A percentile compares a stretch with the other conserved stretches of the same genome.
Conservation (phyloP, 1,140 invertebrate genomes). For the Pseudomyrmex concolor region DNA sequence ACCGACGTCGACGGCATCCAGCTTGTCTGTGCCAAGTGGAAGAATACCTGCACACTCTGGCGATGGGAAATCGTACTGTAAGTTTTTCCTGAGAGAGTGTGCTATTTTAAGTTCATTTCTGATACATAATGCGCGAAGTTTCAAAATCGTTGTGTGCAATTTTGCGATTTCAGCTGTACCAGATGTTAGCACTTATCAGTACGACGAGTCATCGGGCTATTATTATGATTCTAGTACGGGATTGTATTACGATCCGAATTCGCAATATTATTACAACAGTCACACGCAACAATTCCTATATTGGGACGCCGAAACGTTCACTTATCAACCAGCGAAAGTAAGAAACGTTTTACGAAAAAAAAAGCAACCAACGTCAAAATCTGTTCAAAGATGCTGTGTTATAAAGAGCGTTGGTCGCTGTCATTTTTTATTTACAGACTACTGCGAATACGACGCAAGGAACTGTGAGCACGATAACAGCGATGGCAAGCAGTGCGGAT, state of each 20-base stretch:
- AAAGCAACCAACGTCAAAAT: slow-evolving; percentile 23
- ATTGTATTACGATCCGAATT: slow-evolving; percentile 97
- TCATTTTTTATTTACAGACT: slow-evolving; percentile 49
- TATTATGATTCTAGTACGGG: slow-evolving; percentile 97
- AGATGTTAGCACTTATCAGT: slow-evolving; percentile 96
- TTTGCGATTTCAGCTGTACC: slow-evolving; percentile 88
- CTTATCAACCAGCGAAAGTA: slow-evolving; percentile 90
- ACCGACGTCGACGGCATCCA: slow-evolving; percentile 84
- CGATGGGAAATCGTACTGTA: slow-evolving; percentile 89
- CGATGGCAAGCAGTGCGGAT: slow-evolving; percentile 56
- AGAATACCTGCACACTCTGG: slow-evolving; percentile 86
- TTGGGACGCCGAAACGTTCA: slow-evolving; percentile 94
- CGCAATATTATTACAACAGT: slow-evolving; percentile 97
- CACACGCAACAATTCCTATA: slow-evolving; percentile 96
- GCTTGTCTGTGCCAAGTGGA: slow-evolving; percentile 83
- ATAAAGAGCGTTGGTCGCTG: background rate
- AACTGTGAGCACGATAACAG: slow-evolving; percentile 79
- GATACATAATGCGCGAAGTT: background rate
- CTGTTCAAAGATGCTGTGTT: background rate
- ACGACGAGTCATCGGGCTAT: slow-evolving; percentile 97
- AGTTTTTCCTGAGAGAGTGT: slow-evolving; percentile 73
- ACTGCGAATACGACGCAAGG: slow-evolving; percentile 81
- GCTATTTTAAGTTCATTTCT: background rate
- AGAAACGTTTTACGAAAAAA: slow-evolving; percentile 41
- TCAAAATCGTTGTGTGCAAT: background rate